These are phyloP conservation scores for Gymnobelideus leadbeateri DNA, from an alignment of 2,113 vertebrate species.

Conservation along the genomic window DNA sequence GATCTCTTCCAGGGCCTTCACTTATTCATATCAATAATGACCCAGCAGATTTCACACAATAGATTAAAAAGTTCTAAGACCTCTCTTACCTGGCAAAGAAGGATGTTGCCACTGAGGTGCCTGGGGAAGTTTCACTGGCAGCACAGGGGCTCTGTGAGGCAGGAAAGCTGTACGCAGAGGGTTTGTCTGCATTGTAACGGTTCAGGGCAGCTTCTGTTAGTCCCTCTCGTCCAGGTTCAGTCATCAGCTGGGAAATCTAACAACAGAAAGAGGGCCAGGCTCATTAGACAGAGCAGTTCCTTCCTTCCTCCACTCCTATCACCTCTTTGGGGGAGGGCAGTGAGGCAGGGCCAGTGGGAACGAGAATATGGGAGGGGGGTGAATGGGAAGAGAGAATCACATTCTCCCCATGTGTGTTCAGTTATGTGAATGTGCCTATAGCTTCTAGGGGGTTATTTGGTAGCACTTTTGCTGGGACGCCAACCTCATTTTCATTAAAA, in stretches of 20 bases:
- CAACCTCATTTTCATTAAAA: conserved; percentile 73
- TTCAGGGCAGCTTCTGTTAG: conserved; percentile 91
- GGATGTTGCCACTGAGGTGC: conserved; percentile 94
- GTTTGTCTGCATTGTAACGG: conserved; percentile 93
- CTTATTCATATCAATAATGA: fast-evolving
- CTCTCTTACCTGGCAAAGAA: conserved; percentile 96
- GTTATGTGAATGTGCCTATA: conserved; percentile 4
- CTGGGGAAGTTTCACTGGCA: conserved; percentile 85
- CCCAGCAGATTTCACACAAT: neutral
- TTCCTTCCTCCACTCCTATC: neutral
- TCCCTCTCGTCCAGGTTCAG: conserved; percentile 91
- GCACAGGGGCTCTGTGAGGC: conserved; percentile 84
- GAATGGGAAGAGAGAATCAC: neutral
- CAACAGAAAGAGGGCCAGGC: conserved; percentile 51
- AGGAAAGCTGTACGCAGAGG: conserved; percentile 85
- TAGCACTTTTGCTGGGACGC: conserved; percentile 37
- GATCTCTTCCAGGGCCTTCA: neutral
- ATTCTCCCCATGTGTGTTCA: neutral
- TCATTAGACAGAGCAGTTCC: conserved; percentile 52
- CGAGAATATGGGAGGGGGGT: neutral
- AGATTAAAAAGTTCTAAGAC: conserved; percentile 36
- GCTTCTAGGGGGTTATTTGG: conserved; percentile 47
- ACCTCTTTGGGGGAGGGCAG: neutral
- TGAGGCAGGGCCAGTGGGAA: neutral
- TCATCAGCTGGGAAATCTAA: conserved; percentile 95